These are phyloP conservation scores for Theristicus caerulescens DNA, from an alignment of 2,113 vertebrate genomes.

Conservation along the genomic window DNA sequence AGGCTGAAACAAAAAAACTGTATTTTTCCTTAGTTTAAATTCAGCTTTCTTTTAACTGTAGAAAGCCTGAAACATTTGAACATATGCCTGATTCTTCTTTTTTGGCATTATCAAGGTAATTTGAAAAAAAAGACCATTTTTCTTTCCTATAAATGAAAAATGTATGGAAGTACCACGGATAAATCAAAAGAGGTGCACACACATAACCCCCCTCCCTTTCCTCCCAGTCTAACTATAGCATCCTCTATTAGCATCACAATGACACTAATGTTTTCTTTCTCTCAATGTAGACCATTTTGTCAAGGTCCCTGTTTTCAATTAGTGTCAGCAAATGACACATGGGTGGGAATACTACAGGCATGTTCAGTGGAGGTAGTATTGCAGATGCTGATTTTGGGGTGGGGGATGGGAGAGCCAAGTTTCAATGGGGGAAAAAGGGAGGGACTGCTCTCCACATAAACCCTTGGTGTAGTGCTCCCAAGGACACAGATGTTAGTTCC, in stretches of 20 bases:
- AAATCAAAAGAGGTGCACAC: neutral
- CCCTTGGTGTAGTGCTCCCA: neutral
- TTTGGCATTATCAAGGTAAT: conserved; percentile 31
- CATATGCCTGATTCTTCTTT: conserved; percentile 11
- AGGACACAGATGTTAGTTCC: neutral
- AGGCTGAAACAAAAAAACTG: conserved; percentile 13
- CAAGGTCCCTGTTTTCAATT: conserved; percentile 19
- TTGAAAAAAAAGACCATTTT: neutral
- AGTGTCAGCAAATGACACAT: neutral
- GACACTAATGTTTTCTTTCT: conserved; percentile 42
- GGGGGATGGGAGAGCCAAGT: neutral
- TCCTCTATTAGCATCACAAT: conserved; percentile 52
- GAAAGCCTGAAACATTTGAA: conserved; percentile 32
- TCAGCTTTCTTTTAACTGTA: conserved; percentile 34
- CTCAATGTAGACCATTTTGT: neutral
- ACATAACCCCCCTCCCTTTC: neutral
- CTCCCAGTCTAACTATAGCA: neutral
- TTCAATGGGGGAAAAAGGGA: neutral
- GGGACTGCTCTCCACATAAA: neutral
- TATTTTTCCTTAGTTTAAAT: conserved; percentile 29
- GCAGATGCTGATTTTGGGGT: neutral
- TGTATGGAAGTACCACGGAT: neutral
- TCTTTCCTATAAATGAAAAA: conserved; percentile 35
- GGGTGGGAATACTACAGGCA: neutral
- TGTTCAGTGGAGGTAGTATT: neutral